Conservation (phyloP, 2,113 vertebrate genomes). For the Esox niger region DNA sequence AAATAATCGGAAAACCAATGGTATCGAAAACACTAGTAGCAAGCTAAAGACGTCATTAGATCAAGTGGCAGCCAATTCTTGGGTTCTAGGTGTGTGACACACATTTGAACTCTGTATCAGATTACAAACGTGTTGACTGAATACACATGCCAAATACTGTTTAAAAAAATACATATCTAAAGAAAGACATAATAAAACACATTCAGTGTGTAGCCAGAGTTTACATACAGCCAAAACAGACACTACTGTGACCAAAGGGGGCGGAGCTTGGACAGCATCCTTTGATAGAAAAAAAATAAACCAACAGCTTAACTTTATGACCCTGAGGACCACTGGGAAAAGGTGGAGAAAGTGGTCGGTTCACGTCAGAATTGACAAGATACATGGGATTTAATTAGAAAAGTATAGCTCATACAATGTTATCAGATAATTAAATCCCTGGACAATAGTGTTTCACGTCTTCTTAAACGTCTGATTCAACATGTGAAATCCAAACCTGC, state of each 20-base stretch:
- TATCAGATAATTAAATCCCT: conserved; percentile 80
- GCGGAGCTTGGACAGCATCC: conserved; percentile 1
- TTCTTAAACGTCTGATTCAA: conserved; percentile 54
- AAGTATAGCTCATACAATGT: conserved; percentile 57
- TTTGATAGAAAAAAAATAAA: conserved; percentile 34
- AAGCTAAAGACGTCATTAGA: too few species aligned
- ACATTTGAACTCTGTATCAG: not conserved
- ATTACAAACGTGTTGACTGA: not conserved
- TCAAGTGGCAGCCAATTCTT: too few species aligned
- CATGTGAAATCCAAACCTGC: conserved; percentile 60
- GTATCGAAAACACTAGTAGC: too few species aligned
- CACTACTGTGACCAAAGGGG: conserved; percentile 22
- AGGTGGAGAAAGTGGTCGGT: conserved; percentile 13
- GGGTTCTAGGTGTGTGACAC: too few species aligned
- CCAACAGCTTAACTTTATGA: conserved; percentile 41
- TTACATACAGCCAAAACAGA: conserved; percentile 20
- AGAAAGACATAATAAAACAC: not conserved
- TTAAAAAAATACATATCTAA: not conserved
- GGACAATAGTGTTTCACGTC: conserved; percentile 63
- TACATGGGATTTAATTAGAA: conserved; percentile 57
- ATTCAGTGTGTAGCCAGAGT: not conserved
- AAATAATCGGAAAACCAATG: too few species aligned
- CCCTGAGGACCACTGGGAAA: conserved; percentile 28
- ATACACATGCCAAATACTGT: not conserved
- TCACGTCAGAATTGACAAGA: conserved; percentile 41